phyloP scores from a whole-genome alignment of 2,888 invertebrate genomes.

The Caenorhabditis virilis region DNA sequence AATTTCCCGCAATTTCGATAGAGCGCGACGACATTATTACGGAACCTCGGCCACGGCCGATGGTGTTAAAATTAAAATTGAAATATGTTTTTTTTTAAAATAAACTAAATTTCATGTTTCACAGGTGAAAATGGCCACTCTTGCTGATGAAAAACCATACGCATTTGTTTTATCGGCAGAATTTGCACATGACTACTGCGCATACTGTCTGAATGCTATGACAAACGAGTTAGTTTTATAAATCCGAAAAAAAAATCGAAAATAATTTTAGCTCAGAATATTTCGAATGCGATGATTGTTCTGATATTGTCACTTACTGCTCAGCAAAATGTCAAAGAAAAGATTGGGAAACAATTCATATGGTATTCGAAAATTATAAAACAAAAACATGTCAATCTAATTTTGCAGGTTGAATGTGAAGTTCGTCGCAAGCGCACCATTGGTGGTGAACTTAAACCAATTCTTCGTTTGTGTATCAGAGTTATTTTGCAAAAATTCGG shows the following conservation, averaged over 20 bases:
- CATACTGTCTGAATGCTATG: background rate
- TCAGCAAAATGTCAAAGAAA: slow-evolving; percentile 24
- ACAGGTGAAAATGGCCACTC: background rate
- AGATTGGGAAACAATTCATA: slow-evolving; percentile 24
- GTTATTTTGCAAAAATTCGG: background rate
- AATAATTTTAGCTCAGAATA: background rate
- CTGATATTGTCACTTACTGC: slow-evolving; percentile 24
- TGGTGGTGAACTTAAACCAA: background rate
- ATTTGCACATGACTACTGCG: background rate
- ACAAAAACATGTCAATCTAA: background rate
- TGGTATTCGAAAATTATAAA: background rate
- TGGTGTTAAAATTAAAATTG: background rate
- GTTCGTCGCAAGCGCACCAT: background rate
- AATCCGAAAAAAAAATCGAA: background rate
- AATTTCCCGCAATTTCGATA: background rate
- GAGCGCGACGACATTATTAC: background rate
- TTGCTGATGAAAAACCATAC: background rate
- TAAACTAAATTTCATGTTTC: background rate
- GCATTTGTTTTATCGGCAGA: background rate
- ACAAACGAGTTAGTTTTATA: background rate
- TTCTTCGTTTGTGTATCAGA: background rate
- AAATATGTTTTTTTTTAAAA: background rate
- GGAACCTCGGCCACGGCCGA: slow-evolving; percentile 3
- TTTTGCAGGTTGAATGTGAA: background rate
- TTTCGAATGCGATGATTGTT: slow-evolving; percentile 21